phyloP scores from a whole-genome alignment of 2,113 vertebrate genomes.

The Trachemys scripta region DNA sequence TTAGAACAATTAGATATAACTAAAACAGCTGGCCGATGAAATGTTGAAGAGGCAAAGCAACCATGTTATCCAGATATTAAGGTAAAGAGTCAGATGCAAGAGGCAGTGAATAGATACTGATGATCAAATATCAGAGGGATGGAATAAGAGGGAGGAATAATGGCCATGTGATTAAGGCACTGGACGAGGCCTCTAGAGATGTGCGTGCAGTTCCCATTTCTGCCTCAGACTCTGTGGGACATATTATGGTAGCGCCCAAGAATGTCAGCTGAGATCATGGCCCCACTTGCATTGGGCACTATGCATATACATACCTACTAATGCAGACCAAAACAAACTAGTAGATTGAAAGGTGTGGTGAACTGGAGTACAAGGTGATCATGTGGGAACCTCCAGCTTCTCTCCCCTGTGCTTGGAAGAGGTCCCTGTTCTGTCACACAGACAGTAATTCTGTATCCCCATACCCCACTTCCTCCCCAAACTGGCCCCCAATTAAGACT shows the following conservation, averaged over 20 bases:
- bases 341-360: not conserved
- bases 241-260: too few species aligned
- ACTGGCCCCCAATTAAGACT: not conserved
- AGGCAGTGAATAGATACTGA: not conserved
- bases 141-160: not conserved
- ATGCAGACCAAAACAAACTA: not conserved
- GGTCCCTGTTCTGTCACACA: not conserved
- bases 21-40: not conserved
- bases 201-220: not conserved
- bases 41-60: not conserved
- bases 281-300: not conserved
- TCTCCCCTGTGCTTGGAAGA: not conserved
- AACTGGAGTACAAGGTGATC: not conserved
- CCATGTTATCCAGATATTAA: not conserved
- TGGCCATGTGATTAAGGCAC: not conserved
- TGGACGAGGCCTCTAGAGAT: not conserved
- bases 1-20: not conserved
- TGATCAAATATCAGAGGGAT: not conserved
- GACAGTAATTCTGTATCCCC: not conserved
- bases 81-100: not conserved
- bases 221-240: not conserved
- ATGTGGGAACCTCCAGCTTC: not conserved
- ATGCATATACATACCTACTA: not conserved
- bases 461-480: not conserved
- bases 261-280: not conserved